Base-by-base conservation (phyloP, 2,113 vertebrate genomes). In the Taurulus bubalis region DNA sequence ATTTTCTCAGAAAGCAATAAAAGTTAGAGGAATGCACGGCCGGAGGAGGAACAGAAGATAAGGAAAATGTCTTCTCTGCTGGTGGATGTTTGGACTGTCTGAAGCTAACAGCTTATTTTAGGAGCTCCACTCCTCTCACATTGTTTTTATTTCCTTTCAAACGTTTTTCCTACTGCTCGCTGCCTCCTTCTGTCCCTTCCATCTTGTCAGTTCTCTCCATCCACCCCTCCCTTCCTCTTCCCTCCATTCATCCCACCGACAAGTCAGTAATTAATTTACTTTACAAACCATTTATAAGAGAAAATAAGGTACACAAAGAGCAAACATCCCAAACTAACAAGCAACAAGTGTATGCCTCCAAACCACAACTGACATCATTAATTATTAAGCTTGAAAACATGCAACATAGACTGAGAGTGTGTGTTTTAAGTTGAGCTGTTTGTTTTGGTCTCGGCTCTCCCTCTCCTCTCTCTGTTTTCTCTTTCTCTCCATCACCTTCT, bases 51-150 rank as follows among this genome's bases (percentile, higher is more conserved):
- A 3, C 36, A 32, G 47, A 65, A 60, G 80, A 77, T 53, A 40
- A 68, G 78, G 70, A 85, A 67, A 73, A 84, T 49, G 64, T 86
- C 79, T 60, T 77, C 49, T 9, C 70, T 53, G 80, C 42, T 55
- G 68, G n/a, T 81, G 78, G 74, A 83, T 84, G 85, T 89, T 90
- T 90, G 79, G 83, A 58, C 81, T 80, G 83, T 74, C 77, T 4
- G 81, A 8, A 79, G 91, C 86, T 85, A 85, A 89, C 86, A 85
- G 90, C 77, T 91, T 91, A 87, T 88, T 92, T 87, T 91, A 91
- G 81, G 34, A 77, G 69, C 80, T 75, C 71, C 49, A 47, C 80
- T 89, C 77, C 47, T 36, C 70, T 85, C 75, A 86, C 82, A 75
- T 89, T 83, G 83, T 91, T 91, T 91, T 89, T 84, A 87, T 88